Percentiles rank a stretch among this genome's conserved stretches.
Evolutionary conservation across 2,113 vertebrate species (phyloP).

Genomic region (Erythrocercus mccallii): DNA sequence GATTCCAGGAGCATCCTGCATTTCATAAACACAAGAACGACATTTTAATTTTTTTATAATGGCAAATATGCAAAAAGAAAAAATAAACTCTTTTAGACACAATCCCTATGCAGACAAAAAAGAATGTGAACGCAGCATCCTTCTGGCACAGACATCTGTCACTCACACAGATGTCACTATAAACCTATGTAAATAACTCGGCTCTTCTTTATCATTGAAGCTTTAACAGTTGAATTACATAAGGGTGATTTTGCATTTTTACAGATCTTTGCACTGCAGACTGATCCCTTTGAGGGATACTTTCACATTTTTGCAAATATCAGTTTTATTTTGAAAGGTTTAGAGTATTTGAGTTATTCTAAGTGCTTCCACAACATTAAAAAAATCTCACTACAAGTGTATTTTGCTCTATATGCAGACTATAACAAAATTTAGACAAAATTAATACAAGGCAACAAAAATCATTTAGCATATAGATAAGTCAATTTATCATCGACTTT

Average conservation of each 20-base stretch:
- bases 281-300: not conserved
- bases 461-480: slow-evolving; percentile 99
- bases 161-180: slow-evolving; percentile 61
- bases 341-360: not conserved
- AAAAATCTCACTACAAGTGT: not conserved
- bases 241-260: slow-evolving; percentile 40
- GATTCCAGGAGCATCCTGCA: slow-evolving; percentile 33
- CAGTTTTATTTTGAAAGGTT: not conserved
- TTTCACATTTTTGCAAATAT: not conserved
- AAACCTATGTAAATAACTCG: slow-evolving; percentile 46
- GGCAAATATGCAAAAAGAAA: slow-evolving; percentile 57
- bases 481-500: slow-evolving; percentile 96
- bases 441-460: slow-evolving; percentile 79
- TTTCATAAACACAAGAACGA: slow-evolving; percentile 66
- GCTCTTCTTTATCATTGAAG: not conserved
- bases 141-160: slow-evolving; percentile 74
- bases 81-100: slow-evolving; percentile 45
- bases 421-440: slow-evolving; percentile 72
- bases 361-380: not conserved
- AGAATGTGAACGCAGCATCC: slow-evolving; percentile 47
- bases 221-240: slow-evolving; percentile 12
- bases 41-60: slow-evolving; percentile 69
- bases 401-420: slow-evolving; percentile 64
- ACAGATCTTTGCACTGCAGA: not conserved
- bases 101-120: slow-evolving; percentile 37